Evolutionary conservation across 1,140 invertebrate genomes (phyloP).

Genomic region (Atopsyche davidsoni): DNA sequence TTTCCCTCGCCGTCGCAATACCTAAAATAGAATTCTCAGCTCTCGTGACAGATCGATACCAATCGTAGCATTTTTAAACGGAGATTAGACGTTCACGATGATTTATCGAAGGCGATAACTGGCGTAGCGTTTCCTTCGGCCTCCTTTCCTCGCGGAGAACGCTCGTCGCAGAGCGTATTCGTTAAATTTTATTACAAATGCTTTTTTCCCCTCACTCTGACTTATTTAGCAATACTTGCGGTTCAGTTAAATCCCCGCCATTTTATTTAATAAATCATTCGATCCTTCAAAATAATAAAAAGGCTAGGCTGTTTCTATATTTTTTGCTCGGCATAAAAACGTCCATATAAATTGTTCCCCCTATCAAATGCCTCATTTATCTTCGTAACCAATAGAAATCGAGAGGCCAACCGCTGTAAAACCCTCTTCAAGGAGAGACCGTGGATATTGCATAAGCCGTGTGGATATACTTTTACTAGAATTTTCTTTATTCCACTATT

Average conservation of each 20-base stretch:
- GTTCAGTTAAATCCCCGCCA: conserved; percentile 18
- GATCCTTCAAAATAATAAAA: conserved; percentile 29
- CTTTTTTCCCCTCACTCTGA: too few relatives aligned
- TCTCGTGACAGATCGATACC: too few relatives aligned
- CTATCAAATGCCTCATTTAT: conserved; percentile 31
- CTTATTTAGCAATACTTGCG: neutral
- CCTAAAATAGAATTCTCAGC: too few relatives aligned
- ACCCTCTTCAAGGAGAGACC: conserved; percentile 28
- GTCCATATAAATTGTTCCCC: conserved; percentile 29
- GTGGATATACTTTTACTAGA: conserved; percentile 23
- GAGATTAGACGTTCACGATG: too few relatives aligned
- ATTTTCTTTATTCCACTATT: conserved; percentile 22
- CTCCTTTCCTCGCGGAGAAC: too few relatives aligned
- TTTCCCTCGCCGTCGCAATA: too few relatives aligned
- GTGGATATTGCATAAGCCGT: conserved; percentile 29
- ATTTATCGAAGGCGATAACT: too few relatives aligned
- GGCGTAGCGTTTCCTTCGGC: too few relatives aligned
- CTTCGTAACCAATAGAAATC: conserved; percentile 32
- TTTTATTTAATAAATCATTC: conserved; percentile 27
- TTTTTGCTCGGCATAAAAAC: conserved; percentile 27
- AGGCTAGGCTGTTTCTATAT: conserved; percentile 23
- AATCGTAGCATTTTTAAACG: too few relatives aligned
- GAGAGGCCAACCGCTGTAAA: conserved; percentile 30
- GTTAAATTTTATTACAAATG: neutral
- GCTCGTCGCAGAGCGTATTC: neutral